Evolutionary conservation across 2,888 invertebrate genomes (phyloP), one percentile per base, ranked within the genome.

Genomic region (Clusia tigrina): DNA sequence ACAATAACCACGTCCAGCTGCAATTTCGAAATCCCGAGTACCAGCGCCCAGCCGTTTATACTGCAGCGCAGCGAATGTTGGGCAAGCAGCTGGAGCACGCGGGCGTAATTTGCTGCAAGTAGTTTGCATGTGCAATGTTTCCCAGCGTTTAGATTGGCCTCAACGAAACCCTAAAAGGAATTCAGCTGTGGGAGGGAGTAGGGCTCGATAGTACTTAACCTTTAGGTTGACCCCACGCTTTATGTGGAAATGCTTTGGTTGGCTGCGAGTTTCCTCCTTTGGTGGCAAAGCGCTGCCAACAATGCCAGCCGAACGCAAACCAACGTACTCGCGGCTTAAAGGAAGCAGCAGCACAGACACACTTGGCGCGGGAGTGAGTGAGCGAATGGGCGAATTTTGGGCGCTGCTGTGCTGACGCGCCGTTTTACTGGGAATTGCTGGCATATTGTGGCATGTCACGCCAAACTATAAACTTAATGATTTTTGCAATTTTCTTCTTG

Each of bases 161-260:
- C n/a, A 9, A 32, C 6, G 32, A 32, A 32, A 15, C 9, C 2
- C 42, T 3, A 42, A 6, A 42, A 42, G 10, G 42, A 15, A 42
- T 15, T 42, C 6, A 12, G 32, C 32, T 32, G 32, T n/a, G n/a
- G 12, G 12, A 42, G 42, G 42, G 42, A 42, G 42, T 42, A 5
- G 42, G 3, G 3, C 10, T n/a, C n/a, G 42, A 5, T n/a, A 5
- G n/a, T 42, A 17, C 42, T 74, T 74, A 76, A 74, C 74, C 74
- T 74, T 77, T 74, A 23, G 56, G 18, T 26, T 76, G 69, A 74
- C 77, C 74, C 76, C 68, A 61, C 62, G 71, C 59, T 69, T 38
- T 58, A 54, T 60, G 55, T 63, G 51, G 61, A 54, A 55, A 56
- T 55, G 52, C 52, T 24, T 52, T 53, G 20, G 32, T 32, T 32